Evolutionary conservation across 37 sponge, comb jelly and placozoan genomes (phyloP), one percentile per base, ranked within the genome.

Genomic region (Cladorhizidae sp.): DNA sequence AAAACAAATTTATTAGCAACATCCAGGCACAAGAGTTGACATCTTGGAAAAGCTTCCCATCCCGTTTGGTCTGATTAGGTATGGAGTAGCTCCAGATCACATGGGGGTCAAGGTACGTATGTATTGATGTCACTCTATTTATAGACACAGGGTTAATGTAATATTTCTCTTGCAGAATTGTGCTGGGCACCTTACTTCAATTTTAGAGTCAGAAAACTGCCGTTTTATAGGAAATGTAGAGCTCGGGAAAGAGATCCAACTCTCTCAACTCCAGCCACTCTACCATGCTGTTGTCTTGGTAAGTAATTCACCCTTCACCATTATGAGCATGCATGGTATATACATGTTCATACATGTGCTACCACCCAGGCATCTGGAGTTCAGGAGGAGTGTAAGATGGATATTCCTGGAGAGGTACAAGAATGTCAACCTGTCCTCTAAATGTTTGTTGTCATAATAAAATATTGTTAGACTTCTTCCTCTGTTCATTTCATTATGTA

Each of bases 71-170:
- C 81, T 98, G 20, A 92, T 98, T 2, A 78, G 99, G 22, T 98
- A 80, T 80, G 99, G 99, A 63, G 99, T 98, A 0, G 97, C 99
- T 37, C 99, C 99, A 33, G 97, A 98, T 54, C 99, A 98, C 52
- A 93, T 94, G 17, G 99, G 96, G 69, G 95, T 98, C n/a, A 96
- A 95, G 86, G 96, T 92, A 77, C 6, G n/a, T n/a, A n/a, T n/a
- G n/a, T n/a, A n/a, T 59, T 26, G 28, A 5, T 59, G 3, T 18
- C 2, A 57, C 28, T 23, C 3, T 1, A 9, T 67, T 18, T 67
- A 17, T 37, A 11, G 20, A 31, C 29, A 11, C 5, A 31, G 20
- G 32, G 3, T 72, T 41, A 11, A 45, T 45, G 49, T 7, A 25
- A 6, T 42, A 75, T 8, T 74, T 23, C 41, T 26, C 1, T 40